Evolutionary conservation across 2,113 vertebrate genomes (phyloP).

Genomic region (Gadus macrocephalus): DNA sequence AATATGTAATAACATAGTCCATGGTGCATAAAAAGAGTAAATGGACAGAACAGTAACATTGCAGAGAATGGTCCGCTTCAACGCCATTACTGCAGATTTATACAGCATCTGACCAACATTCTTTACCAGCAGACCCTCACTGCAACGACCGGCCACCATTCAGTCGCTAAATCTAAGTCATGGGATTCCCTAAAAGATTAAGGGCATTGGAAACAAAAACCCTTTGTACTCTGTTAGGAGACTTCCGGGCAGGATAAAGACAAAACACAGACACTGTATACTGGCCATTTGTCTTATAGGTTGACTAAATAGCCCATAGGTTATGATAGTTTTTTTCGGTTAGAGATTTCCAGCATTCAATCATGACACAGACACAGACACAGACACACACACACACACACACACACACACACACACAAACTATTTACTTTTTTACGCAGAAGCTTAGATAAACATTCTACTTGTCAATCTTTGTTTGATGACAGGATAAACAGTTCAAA

Average conservation of each 20-base stretch:
- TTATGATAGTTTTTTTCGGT: too few relatives aligned
- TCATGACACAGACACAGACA: neutral
- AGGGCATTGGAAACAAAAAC: slow-evolving; percentile 52
- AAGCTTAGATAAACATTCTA: too few relatives aligned
- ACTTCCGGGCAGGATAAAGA: too few relatives aligned
- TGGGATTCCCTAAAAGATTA: slow-evolving; percentile 67
- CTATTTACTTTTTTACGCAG: neutral
- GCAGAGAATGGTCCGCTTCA: neutral
- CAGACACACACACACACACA: neutral
- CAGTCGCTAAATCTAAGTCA: slow-evolving; percentile 68
- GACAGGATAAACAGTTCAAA: too few relatives aligned
- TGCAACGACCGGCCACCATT: slow-evolving; percentile 30
- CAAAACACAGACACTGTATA: too few relatives aligned
- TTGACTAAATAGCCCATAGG: too few relatives aligned
- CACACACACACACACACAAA: neutral
- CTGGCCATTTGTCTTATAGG: too few relatives aligned
- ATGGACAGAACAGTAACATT: too few relatives aligned
- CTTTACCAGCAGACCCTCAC: slow-evolving; percentile 26
- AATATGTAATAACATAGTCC: too few relatives aligned
- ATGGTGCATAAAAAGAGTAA: too few relatives aligned
- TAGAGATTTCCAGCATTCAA: too few relatives aligned
- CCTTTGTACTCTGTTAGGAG: slow-evolving; percentile 51
- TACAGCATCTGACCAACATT: slow-evolving; percentile 35
- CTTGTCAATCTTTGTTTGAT: too few relatives aligned
- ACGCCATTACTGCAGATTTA: neutral